phyloP scores from a whole-genome alignment of 2,113 vertebrate genomes.

The Hippocampus barbouri region DNA sequence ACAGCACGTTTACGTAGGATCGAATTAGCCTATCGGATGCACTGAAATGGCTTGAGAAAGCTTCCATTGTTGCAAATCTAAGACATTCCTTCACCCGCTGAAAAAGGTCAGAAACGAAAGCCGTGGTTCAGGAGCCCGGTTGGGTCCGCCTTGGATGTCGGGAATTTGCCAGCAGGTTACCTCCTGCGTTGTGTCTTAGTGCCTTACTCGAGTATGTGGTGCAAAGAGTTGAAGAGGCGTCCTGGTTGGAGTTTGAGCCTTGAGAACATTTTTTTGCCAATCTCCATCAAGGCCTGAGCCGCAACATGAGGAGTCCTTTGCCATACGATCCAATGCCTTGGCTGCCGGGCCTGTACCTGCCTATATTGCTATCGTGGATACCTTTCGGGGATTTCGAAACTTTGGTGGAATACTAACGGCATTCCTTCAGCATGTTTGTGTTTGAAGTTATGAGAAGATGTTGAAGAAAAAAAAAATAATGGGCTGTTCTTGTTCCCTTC shows the following conservation, averaged over 20 bases:
- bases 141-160: slow-evolving; percentile 20
- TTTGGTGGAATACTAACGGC: slow-evolving; percentile 50
- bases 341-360: slow-evolving; percentile 55
- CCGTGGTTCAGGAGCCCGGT: slow-evolving; percentile 17
- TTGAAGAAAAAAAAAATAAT: slow-evolving; percentile 5
- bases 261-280: slow-evolving; percentile 53
- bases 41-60: slow-evolving; percentile 48
- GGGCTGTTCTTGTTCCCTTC: slow-evolving; percentile 43
- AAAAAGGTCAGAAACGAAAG: slow-evolving; percentile 21
- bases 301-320: slow-evolving; percentile 42
- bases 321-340: slow-evolving; percentile 66
- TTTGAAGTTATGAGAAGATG: slow-evolving; percentile 46
- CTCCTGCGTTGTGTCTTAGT: slow-evolving; percentile 70
- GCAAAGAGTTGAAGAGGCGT: slow-evolving; percentile 52
- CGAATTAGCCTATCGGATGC: slow-evolving; percentile 44
- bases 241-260: slow-evolving; percentile 50
- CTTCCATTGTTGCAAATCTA: slow-evolving; percentile 37
- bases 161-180: slow-evolving; percentile 22
- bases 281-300: slow-evolving; percentile 40
- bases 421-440: slow-evolving; percentile 69
- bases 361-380: slow-evolving; percentile 49
- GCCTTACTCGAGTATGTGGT: slow-evolving; percentile 74
- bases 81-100: slow-evolving; percentile 18
- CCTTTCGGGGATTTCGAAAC: slow-evolving; percentile 47
- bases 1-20: slow-evolving; percentile 31